These are phyloP conservation scores for Salminus brasiliensis DNA, from an alignment of 2,113 vertebrate genomes.

Conservation along the genomic window DNA sequence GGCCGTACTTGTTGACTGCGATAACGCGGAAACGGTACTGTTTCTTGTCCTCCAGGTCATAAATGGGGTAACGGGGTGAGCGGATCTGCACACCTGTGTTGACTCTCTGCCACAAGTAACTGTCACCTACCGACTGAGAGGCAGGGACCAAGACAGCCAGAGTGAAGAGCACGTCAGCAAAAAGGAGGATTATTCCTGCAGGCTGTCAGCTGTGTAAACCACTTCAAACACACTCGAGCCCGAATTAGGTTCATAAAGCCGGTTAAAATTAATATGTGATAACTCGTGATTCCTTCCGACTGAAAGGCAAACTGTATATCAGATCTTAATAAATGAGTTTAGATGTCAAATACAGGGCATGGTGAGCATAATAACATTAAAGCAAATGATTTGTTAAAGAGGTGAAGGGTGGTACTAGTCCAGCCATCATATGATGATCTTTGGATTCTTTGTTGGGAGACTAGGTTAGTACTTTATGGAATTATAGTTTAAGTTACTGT, in stretches of 20 bases:
- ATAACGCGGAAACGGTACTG: slow-evolving; percentile 88
- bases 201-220: background rate
- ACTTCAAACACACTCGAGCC: background rate
- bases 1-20: slow-evolving; percentile 86
- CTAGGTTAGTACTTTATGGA: background rate
- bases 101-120: slow-evolving; percentile 89
- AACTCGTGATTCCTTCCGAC: background rate
- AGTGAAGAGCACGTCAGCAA: slow-evolving; percentile 13
- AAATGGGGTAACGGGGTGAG: slow-evolving; percentile 91
- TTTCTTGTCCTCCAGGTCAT: slow-evolving; percentile 90
- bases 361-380: background rate
- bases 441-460: background rate
- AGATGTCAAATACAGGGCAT: background rate
- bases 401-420: no score
- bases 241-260: background rate
- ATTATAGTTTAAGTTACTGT: background rate
- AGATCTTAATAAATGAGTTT: background rate
- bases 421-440: background rate
- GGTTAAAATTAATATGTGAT: background rate
- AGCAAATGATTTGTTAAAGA: background rate
- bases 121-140: slow-evolving; percentile 85
- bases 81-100: slow-evolving; percentile 84
- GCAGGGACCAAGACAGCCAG: slow-evolving; percentile 21
- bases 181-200: slow-evolving; percentile 1
- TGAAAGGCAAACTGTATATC: background rate